Conservation (phyloP, 2,888 invertebrate species). For the Bruchidius siliquastri region DNA sequence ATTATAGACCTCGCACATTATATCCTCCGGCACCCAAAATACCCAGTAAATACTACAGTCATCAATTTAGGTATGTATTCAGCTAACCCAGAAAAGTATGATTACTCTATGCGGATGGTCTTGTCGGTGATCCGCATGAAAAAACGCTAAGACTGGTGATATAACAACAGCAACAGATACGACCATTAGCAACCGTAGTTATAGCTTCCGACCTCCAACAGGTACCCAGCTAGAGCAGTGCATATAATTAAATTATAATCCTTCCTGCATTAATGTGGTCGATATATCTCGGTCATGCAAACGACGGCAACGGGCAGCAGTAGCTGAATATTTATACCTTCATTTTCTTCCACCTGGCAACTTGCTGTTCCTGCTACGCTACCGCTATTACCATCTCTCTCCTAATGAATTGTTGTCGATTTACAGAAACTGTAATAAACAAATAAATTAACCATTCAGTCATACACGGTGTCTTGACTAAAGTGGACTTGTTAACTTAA, state of each 20-base stretch:
- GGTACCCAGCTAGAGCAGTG: not conserved
- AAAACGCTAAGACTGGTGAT: too few species aligned
- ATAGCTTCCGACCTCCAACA: not conserved
- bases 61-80: too few species aligned
- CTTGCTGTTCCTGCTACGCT: not conserved
- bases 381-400: not conserved
- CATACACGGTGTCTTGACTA: not conserved
- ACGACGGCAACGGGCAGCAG: not conserved
- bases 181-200: not conserved
- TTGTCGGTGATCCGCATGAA: too few species aligned
- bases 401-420: not conserved
- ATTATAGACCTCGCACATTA: too few species aligned
- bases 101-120: too few species aligned
- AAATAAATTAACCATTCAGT: not conserved
- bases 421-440: not conserved
- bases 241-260: not conserved
- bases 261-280: not conserved
- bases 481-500: too few species aligned
- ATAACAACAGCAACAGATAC: not conserved
- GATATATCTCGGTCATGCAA: not conserved
- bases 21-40: too few species aligned
- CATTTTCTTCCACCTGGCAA: not conserved
- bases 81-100: too few species aligned
- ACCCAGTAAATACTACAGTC: too few species aligned
- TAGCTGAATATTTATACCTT: not conserved